Base-by-base conservation (phyloP, 2,888 invertebrate genomes). In the Panzeria rudis region DNA sequence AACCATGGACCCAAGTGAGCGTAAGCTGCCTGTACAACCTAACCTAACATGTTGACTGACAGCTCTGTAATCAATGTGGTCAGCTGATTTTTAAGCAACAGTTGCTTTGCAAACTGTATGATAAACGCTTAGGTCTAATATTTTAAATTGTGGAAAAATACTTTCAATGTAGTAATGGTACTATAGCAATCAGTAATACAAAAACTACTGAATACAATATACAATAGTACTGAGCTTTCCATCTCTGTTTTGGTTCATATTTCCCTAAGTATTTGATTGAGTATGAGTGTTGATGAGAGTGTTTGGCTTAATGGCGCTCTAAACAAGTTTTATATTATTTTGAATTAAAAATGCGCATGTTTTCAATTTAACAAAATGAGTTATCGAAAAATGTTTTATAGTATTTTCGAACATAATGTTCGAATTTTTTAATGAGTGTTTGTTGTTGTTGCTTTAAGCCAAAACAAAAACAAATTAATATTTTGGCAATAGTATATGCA, bases 321-420 rank as follows among this genome's bases (percentile, higher is more conserved):
- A 69, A 78, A 75, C 54, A 54, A 69, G 54, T 64, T 64, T 59
- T 20, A 17, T 25, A 29, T 59, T 25, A 44, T n/a, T 68, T 50
- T 3, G 25, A 23, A 52, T 15, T 23, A 15, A 23, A 54, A 62
- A 47, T 71, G 86, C 85, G 83, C 85, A 86, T 84, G 84, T 17
- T 56, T 44, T 52, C n/a, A 3, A 5, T 29, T 11, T 2, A 38
- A 17, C 9, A 32, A 47, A 9, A 44, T 23, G 7, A 29, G 38
- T 6, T 9, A 44, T 23, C 23, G 25, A 35, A 56, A n/a, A 23
- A 54, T 3, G 3, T 52, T 25, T 35, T 59, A 47, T 77, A 47
- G n/a, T 62, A 52, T 56, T 85, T 86, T 87, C 87, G 86, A 86
- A 86, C 87, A 86, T 82, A 23, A 86, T 86, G 82, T 87, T 86